These are phyloP conservation scores for Diaperis boleti DNA, from an alignment of 2,888 invertebrate species.

Conservation along the genomic window DNA sequence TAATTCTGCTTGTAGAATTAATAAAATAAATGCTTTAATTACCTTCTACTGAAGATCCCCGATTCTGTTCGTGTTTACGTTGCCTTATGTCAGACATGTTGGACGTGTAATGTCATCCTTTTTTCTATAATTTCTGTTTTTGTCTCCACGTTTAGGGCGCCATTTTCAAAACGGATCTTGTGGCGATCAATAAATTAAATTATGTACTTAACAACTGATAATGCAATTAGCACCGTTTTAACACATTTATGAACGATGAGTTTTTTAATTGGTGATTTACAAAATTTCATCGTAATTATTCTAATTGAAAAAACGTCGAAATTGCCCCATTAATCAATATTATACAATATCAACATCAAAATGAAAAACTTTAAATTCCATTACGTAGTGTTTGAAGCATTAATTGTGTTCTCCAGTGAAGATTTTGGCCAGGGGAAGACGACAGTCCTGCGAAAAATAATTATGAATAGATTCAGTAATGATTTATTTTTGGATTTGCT, in stretches of 20 bases:
- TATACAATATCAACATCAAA: too few relatives aligned
- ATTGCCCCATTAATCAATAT: neutral
- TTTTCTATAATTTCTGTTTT: slow-evolving; percentile 3
- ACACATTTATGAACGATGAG: neutral
- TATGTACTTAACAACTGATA: slow-evolving; percentile 7
- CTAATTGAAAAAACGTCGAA: neutral
- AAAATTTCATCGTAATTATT: slow-evolving; percentile 1
- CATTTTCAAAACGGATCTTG: slow-evolving; percentile 1
- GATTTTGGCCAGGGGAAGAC: too few relatives aligned
- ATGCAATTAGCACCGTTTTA: slow-evolving; percentile 5
- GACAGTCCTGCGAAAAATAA: too few relatives aligned
- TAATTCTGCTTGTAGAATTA: slow-evolving; percentile 11
- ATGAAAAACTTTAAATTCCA: too few relatives aligned
- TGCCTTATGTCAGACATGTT: slow-evolving; percentile 61
- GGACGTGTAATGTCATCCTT: slow-evolving; percentile 40
- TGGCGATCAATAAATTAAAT: slow-evolving; percentile 6
- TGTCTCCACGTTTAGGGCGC: slow-evolving; percentile 23
- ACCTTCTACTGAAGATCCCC: slow-evolving; percentile 61
- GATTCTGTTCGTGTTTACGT: slow-evolving; percentile 68
- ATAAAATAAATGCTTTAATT: slow-evolving; percentile 45
- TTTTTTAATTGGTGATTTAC: neutral
- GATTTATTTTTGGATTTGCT: too few relatives aligned
- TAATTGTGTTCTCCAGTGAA: too few relatives aligned
- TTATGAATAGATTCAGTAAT: too few relatives aligned
- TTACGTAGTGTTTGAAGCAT: too few relatives aligned